Evolutionary conservation across 1,140 invertebrate species (phyloP).

Genomic region (Akabosia matsudoensis): DNA sequence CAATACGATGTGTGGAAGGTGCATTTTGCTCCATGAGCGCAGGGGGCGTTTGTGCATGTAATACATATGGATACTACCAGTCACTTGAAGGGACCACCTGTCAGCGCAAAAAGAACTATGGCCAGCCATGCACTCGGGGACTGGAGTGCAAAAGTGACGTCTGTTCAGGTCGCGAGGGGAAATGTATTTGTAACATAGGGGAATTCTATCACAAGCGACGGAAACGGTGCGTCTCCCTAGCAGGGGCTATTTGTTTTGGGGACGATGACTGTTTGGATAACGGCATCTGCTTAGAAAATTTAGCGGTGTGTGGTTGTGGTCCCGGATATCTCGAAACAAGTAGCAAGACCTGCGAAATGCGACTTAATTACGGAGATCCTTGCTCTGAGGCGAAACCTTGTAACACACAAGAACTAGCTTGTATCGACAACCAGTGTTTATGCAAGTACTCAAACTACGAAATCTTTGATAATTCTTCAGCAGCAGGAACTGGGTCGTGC

Average conservation of each 20-base stretch:
- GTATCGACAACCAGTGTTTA: slow-evolving; percentile 28
- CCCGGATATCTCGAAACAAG: slow-evolving; percentile 20
- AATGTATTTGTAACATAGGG: slow-evolving; percentile 31
- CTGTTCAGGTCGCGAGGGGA: slow-evolving; percentile 22
- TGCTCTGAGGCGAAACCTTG: slow-evolving; percentile 17
- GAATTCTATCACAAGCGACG: slow-evolving; percentile 32
- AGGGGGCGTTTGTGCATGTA: slow-evolving; percentile 33
- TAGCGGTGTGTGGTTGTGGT: slow-evolving; percentile 27
- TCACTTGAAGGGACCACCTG: slow-evolving; percentile 26
- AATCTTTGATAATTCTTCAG: slow-evolving; percentile 3
- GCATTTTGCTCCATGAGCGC: slow-evolving; percentile 35
- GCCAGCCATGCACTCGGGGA: slow-evolving; percentile 8
- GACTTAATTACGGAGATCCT: slow-evolving; percentile 19
- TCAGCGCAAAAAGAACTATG: slow-evolving; percentile 28
- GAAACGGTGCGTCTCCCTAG: slow-evolving; percentile 24
- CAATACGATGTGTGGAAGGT: slow-evolving; percentile 27
- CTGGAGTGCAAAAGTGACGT: slow-evolving; percentile 29
- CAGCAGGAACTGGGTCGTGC: not conserved
- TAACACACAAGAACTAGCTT: slow-evolving; percentile 28
- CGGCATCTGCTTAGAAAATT: slow-evolving; percentile 24
- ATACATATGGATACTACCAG: slow-evolving; percentile 32
- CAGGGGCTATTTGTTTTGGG: slow-evolving; percentile 23
- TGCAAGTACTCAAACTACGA: slow-evolving; percentile 29
- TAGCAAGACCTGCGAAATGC: slow-evolving; percentile 29
- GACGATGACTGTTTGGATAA: slow-evolving; percentile 32